Base-by-base conservation (phyloP, 2,113 vertebrate species). In the Anser brachyrhynchus region DNA sequence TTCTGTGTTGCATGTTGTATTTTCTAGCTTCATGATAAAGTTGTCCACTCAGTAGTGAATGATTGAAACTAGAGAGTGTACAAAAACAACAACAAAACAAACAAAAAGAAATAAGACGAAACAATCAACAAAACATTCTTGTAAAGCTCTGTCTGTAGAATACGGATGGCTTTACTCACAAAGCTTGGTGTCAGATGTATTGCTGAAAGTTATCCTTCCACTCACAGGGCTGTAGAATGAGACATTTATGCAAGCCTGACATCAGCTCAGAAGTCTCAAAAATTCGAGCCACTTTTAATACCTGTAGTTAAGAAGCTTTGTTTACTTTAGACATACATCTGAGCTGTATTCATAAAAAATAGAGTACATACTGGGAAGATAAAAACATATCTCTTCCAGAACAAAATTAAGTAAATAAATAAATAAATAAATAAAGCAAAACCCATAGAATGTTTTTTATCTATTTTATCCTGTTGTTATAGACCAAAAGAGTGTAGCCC, bases 1-100 rank as follows among this genome's bases (percentile, higher is more conserved):
- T 29, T 6, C 51, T 55, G 2, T 64, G 19, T 31, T 79, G 0
- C 1, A 41, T 3, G 0, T 52, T 81, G 13, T 66, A 44, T 18
- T 41, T 67, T 22, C 7, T 70, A 7, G 37, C 9, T 76, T 86
- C 28, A 52, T n/a, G 29, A 61, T n/a, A 67, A 91, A 74, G 20
- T 54, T 77, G 2, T 77, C 77, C 69, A 46, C 41, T 55, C 13
- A 12, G 19, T 44, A 78, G 52, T 35, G 14, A 71, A 31, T 64
- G 49, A 82, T 3, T 62, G 69, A 90, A 89, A 88, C 77, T 54
- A 65, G 5, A 77, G 13, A 57, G 54, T 43, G 20, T 29, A 16
- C 64, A 70, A 64, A 57, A 75, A 49, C 46, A 49, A 51, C 21
- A 51, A 51, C 11, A 51, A 51, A 51, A 51, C 11, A 51, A 51